Base-by-base conservation (phyloP, 2,888 invertebrate species). In the Acanthopleura granulata region DNA sequence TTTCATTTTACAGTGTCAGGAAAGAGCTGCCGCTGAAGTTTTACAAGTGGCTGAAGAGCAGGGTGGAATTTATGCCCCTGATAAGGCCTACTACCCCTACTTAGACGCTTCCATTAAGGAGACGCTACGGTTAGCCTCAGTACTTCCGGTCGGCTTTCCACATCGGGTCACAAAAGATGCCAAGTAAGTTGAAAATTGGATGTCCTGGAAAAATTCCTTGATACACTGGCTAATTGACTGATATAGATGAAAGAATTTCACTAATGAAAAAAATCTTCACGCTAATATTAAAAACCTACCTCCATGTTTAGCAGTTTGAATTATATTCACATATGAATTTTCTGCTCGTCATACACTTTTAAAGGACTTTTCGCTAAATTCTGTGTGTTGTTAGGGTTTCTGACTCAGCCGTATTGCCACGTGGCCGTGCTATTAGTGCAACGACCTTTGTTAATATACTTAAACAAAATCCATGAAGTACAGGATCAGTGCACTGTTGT, bases 101-200 rank as follows among this genome's bases (percentile, higher is more conserved):
- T 51, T 80, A 22, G 80, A 80, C 49, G 80, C 80, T 14, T 66
- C 76, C 27, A 78, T 80, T 16, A 80, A 80, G 51, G 80, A 80
- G 50, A 78, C 78, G 14, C 62, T 80, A 22, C 71, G 80, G 27
- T 76, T 77, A 72, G 77, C 78, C 12, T 72, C 75, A 16, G 75
- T 80, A 12, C 74, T 80, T 3, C 80, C 78, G 18, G 76, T 80
- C 15, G 80, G 80, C 14, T 80, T 80, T 51, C 78, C 78, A 1
- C 80, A 80, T 72, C 50, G 78, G 51, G 76, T 76, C 14, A 75
- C 75, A 61, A 27, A 73, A 22, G 78, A 78, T 70, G 75, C 80
- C 30, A 25, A 50, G 80, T 80, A 72, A 78, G 78, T 75, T 22
- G 22, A n/a, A 57, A 18, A 57, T 57, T 18, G 57, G 12, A 69